phyloP scores from a whole-genome alignment of 2,797 vertebrate species.

The Rhyacichthys aspro region DNA sequence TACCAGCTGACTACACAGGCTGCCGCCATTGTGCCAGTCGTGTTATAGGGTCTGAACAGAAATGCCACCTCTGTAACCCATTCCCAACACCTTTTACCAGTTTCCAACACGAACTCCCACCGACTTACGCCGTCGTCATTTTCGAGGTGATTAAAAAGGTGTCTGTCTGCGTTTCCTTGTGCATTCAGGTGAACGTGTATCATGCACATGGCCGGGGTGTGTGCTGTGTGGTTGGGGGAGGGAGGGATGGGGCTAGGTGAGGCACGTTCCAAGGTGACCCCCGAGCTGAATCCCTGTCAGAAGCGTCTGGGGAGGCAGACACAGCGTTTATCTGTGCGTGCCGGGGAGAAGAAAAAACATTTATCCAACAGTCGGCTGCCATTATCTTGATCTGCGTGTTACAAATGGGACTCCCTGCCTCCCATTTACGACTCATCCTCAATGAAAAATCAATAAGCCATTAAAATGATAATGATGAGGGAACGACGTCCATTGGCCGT shows the following conservation, averaged over 20 bases:
- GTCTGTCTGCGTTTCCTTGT: too few species aligned
- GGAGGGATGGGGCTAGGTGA: constrained; percentile 11
- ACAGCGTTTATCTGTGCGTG: constrained; percentile 8
- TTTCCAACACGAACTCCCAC: too few species aligned
- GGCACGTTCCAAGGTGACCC: constrained; percentile 57
- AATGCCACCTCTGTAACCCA: too few species aligned
- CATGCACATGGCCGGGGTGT: background rate
- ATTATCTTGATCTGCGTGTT: constrained; percentile 38
- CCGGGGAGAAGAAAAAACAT: constrained; percentile 31
- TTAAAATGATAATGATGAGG: constrained; percentile 65
- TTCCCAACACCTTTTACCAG: background rate
- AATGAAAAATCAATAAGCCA: constrained; percentile 67
- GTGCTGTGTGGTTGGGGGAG: background rate
- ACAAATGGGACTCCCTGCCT: constrained; percentile 17
- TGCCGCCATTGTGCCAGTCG: too few species aligned
- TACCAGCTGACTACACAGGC: too few species aligned
- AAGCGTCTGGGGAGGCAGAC: constrained; percentile 18
- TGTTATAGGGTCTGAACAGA: too few species aligned
- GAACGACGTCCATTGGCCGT: constrained; percentile 33
- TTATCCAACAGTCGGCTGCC: constrained; percentile 34
- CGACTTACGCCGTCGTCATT: too few species aligned
- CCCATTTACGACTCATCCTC: constrained; percentile 40
- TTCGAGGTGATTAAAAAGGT: too few species aligned
- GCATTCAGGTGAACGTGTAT: background rate
- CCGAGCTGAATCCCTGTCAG: constrained; percentile 13